Evolutionary conservation across 2,888 invertebrate species (phyloP).

Genomic region (Seira ritae): DNA sequence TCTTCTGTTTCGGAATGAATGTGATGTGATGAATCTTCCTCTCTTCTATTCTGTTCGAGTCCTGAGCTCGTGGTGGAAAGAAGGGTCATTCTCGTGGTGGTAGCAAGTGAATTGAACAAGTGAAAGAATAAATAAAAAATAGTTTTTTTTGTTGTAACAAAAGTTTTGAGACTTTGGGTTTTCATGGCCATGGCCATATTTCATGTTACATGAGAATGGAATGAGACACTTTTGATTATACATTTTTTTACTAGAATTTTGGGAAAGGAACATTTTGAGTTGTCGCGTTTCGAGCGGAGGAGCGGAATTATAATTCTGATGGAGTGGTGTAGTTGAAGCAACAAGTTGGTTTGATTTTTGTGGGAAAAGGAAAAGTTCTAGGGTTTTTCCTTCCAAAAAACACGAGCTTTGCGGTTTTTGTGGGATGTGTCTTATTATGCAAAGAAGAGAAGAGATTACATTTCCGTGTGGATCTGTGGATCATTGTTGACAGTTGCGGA

Average conservation of each 20-base stretch:
- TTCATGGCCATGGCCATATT: background rate
- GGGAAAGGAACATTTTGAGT: background rate
- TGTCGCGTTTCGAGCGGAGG: too few species aligned
- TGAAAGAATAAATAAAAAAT: background rate
- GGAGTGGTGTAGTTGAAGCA: too few species aligned
- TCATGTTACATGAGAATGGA: background rate
- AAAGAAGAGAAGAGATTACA: too few species aligned
- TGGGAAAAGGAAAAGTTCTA: too few species aligned
- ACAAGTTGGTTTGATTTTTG: too few species aligned
- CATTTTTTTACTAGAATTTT: background rate
- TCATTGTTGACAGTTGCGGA: too few species aligned
- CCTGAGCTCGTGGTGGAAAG: conserved; percentile 51
- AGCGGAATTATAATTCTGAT: too few species aligned
- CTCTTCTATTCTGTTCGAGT: conserved; percentile 48
- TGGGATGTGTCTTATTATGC: too few species aligned
- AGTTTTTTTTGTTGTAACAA: background rate
- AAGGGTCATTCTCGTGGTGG: background rate
- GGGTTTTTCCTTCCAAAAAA: too few species aligned
- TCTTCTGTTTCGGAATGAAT: background rate
- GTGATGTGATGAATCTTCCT: conserved; percentile 49
- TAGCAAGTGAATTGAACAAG: background rate
- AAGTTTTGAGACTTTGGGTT: background rate
- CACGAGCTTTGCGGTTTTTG: too few species aligned
- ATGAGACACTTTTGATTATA: background rate
- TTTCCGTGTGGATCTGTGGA: too few species aligned